Conservation (phyloP, 2,888 invertebrate genomes). For the Drosophila affinis region DNA sequence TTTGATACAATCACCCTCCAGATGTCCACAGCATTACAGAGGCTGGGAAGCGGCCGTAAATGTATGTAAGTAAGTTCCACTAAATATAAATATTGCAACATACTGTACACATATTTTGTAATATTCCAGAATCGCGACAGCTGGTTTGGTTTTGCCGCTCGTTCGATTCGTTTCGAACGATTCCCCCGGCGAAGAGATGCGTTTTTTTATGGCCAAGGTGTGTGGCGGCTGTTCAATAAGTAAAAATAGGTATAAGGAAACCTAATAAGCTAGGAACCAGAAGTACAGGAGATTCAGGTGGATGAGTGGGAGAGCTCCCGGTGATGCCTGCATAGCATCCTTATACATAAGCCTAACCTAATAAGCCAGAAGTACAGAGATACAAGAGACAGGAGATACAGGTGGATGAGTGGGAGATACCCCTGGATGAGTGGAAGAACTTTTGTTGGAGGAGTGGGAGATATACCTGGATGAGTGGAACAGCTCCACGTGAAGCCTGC, state of each 20-base stretch:
- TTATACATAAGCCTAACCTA: constrained; percentile 45
- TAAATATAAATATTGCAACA: constrained; percentile 55
- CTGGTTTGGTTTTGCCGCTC: constrained; percentile 32
- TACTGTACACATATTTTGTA: constrained; percentile 41
- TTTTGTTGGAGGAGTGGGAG: too few relatives aligned
- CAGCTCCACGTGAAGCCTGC: constrained; percentile 45
- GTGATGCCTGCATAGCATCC: too few relatives aligned
- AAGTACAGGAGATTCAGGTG: constrained; percentile 12
- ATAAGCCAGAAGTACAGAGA: constrained; percentile 48
- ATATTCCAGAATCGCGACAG: constrained; percentile 35
- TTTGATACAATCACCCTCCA: constrained; percentile 42
- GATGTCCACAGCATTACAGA: constrained; percentile 10
- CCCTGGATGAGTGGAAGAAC: too few relatives aligned
- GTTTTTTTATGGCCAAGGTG: constrained; percentile 29
- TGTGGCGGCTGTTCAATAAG: constrained; percentile 46
- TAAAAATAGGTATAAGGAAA: constrained; percentile 27
- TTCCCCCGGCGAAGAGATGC: constrained; percentile 6
- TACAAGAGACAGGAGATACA: constrained; percentile 16
- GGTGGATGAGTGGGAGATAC: background rate
- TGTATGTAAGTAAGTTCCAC: constrained; percentile 19
- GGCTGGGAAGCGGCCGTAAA: background rate
- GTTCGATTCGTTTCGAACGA: constrained; percentile 40
- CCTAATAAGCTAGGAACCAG: constrained; percentile 58
- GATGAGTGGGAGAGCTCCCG: background rate
- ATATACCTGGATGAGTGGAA: background rate